Evolutionary conservation across 2,113 vertebrate species (phyloP), one percentile per base, ranked within the genome.

Genomic region (Limanda limanda): DNA sequence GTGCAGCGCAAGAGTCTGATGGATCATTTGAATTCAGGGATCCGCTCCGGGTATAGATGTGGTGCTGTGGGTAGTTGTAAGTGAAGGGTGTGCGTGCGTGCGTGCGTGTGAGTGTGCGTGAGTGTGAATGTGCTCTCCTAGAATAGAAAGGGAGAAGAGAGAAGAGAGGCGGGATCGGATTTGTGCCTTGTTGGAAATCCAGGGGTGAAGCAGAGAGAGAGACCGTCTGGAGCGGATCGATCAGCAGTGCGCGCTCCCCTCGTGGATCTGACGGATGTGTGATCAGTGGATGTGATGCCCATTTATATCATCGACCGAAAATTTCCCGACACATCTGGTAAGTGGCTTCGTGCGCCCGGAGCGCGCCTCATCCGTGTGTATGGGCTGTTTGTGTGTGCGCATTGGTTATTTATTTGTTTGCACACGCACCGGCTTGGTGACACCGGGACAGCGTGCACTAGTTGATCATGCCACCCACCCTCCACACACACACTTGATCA

Each of bases 321-420:
- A 94, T 91, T 93, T 91, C 88, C 92, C 80, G 92, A 93, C 82
- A 88, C 93, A 91, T 89, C 90, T 86, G 95, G 95, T 95, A 91
- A 96, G 95, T 94, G 82, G 51, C 37, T 48, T 84, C 80, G 61
- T 71, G 63, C 76, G 27, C 21, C 54, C 45, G 10, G 72, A 56
- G 74, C 54, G 57, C 73, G 52, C 42, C 67, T 63, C 47, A 17
- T 7, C 15, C 47, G 47, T 51, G 7, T 57, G 25, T 75, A 21
- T 24, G 40, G 35, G 25, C n/a, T 15, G 13, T 57, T 14, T 13
- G 54, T 45, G 61, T 37, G 61, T 37, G 54, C 60, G 17, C 14
- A 15, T 35, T 12, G 8, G 5, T 56, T 21, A 56, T 56, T 24
- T 23, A 12, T 11, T 55, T 21, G 13, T 59, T 59, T 27, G 73